phyloP scores from a whole-genome alignment of 2,888 invertebrate species.

The Drosophila recens region DNA sequence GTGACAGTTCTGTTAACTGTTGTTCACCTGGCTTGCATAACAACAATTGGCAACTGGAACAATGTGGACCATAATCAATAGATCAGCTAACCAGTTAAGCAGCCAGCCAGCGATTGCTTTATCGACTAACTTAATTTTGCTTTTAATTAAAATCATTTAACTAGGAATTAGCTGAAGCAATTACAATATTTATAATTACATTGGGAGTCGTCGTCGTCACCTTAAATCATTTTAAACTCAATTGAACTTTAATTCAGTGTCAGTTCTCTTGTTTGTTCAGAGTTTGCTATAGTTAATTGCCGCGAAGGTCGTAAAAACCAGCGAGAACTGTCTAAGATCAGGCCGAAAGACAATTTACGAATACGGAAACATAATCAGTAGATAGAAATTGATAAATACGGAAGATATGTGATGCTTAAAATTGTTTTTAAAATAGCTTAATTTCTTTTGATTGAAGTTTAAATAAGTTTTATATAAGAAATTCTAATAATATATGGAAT shows the following conservation, averaged over 20 bases:
- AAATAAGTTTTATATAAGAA: background rate
- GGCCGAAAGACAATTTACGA: constrained; percentile 1
- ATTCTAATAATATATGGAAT: background rate
- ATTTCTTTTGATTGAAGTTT: background rate
- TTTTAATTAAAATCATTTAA: constrained; percentile 64
- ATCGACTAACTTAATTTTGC: constrained; percentile 46
- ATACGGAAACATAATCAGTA: constrained; percentile 16
- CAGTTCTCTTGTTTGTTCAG: constrained; percentile 35
- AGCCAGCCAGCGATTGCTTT: constrained; percentile 18
- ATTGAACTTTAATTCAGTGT: constrained; percentile 22
- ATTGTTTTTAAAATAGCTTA: background rate
- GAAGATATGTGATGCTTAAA: background rate
- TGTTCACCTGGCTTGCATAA: constrained; percentile 54
- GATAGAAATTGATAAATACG: constrained; percentile 19
- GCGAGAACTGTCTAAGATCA: constrained; percentile 20
- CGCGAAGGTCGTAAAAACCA: constrained; percentile 55
- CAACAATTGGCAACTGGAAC: constrained; percentile 28
- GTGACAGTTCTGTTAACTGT: constrained; percentile 64
- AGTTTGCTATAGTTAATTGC: constrained; percentile 50
- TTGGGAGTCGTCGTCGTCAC: constrained; percentile 22
- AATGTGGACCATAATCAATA: constrained; percentile 32
- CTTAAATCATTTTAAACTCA: constrained; percentile 29
- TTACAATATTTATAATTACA: constrained; percentile 31
- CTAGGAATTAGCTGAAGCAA: constrained; percentile 41
- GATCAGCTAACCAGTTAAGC: constrained; percentile 34